Evolutionary conservation across 2,888 invertebrate species (phyloP).

Genomic region (Cantharis flavilabris): DNA sequence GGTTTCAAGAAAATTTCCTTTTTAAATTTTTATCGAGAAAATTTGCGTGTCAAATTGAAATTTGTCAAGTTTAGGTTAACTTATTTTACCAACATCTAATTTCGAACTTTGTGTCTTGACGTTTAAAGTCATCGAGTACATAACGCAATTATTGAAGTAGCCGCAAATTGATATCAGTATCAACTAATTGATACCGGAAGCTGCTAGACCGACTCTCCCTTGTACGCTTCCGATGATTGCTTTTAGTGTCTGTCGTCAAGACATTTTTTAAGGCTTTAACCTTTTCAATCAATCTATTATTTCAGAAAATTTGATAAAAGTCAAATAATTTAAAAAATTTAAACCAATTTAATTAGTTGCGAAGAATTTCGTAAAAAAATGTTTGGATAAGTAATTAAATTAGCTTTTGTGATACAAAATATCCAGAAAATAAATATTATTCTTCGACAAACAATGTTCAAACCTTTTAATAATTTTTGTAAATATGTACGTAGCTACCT

Average conservation of each 20-base stretch:
- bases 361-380: background rate
- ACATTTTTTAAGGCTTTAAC: background rate
- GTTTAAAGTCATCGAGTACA: conserved; percentile 21
- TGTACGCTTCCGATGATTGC: conserved; percentile 18
- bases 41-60: background rate
- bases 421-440: background rate
- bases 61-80: background rate
- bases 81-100: background rate
- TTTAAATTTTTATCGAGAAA: background rate
- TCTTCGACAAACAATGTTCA: background rate
- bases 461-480: background rate
- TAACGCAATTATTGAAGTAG: conserved; percentile 45
- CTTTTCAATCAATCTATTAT: background rate
- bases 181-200: conserved; percentile 46
- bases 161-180: conserved; percentile 47
- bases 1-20: background rate
- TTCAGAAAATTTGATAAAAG: background rate
- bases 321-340: background rate
- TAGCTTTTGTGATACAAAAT: background rate
- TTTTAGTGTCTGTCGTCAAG: conserved; percentile 8
- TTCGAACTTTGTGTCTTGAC: conserved; percentile 6
- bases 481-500: background rate
- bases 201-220: conserved; percentile 28
- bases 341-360: background rate
- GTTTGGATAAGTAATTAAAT: background rate